These are phyloP conservation scores for Tapera naevia DNA, from an alignment of 2,797 vertebrate species.

Conservation along the genomic window DNA sequence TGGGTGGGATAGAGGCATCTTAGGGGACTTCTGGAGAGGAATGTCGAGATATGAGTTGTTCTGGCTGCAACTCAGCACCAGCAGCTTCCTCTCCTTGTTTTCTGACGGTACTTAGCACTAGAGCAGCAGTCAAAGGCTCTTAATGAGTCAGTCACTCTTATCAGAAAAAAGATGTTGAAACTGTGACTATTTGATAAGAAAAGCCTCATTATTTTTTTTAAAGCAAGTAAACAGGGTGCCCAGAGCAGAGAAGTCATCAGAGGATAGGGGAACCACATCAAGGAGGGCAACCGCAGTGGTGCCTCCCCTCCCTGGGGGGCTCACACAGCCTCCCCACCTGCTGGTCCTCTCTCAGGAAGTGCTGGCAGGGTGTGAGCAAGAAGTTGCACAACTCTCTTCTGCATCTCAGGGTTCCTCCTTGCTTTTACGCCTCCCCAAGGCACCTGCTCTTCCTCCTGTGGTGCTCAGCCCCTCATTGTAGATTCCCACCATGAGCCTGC, in stretches of 20 bases:
- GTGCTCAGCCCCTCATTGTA: neutral
- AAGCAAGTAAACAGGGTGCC: accelerated
- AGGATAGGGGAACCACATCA: neutral
- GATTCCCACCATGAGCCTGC: neutral
- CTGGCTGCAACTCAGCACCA: neutral
- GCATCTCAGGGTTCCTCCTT: neutral
- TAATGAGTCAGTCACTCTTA: neutral
- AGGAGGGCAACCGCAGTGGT: neutral
- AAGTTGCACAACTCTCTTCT: neutral
- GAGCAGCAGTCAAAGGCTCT: neutral
- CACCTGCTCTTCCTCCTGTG: neutral
- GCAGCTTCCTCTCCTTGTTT: neutral
- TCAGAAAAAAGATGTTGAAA: neutral
- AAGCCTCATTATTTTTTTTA: neutral
- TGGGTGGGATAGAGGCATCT: neutral
- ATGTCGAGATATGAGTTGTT: neutral
- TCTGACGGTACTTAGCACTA: neutral
- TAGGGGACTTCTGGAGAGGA: neutral
- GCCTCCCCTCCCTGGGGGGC: neutral
- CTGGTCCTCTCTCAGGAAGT: neutral
- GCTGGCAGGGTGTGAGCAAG: neutral
- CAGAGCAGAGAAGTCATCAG: accelerated
- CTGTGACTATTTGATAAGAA: neutral
- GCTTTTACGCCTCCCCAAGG: neutral
- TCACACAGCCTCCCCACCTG: neutral